Evolutionary conservation across 2,113 vertebrate species (phyloP).

Genomic region (Oncorhynchus clarkii): DNA sequence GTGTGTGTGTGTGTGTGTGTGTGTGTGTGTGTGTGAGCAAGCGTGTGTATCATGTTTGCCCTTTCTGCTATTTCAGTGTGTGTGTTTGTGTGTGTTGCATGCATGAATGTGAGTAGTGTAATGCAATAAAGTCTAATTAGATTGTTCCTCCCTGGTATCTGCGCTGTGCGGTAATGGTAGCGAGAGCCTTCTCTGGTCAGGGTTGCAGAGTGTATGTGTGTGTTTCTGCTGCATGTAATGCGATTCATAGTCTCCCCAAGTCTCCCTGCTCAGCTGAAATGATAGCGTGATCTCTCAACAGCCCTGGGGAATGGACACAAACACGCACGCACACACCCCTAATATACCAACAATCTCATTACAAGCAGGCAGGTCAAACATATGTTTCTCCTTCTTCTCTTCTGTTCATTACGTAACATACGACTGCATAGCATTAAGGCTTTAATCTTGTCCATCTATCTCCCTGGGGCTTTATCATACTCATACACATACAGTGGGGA

Average conservation of each 20-base stretch:
- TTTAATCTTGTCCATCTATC: background rate
- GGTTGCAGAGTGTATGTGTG: background rate
- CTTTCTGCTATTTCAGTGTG: background rate
- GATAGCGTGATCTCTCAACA: background rate
- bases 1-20: background rate
- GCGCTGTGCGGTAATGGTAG: conserved; percentile 17
- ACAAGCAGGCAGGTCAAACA: background rate
- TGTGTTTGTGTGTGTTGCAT: conserved; percentile 25
- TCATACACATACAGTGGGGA: too few relatives aligned
- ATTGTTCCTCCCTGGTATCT: conserved; percentile 43
- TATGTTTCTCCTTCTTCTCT: background rate
- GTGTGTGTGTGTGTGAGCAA: background rate
- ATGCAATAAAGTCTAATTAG: conserved; percentile 45
- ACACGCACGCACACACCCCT: background rate
- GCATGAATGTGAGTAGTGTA: conserved; percentile 17
- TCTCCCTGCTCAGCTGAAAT: background rate
- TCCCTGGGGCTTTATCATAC: background rate
- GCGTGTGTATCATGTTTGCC: background rate
- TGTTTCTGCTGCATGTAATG: background rate
- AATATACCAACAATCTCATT: conserved; percentile 22
- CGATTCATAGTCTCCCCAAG: background rate
- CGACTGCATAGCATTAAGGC: background rate
- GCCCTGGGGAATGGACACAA: background rate
- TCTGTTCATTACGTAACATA: too few relatives aligned
- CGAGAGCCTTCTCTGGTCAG: background rate